Base-by-base conservation (phyloP, 2,113 vertebrate genomes). In the Oreamnos americanus region DNA sequence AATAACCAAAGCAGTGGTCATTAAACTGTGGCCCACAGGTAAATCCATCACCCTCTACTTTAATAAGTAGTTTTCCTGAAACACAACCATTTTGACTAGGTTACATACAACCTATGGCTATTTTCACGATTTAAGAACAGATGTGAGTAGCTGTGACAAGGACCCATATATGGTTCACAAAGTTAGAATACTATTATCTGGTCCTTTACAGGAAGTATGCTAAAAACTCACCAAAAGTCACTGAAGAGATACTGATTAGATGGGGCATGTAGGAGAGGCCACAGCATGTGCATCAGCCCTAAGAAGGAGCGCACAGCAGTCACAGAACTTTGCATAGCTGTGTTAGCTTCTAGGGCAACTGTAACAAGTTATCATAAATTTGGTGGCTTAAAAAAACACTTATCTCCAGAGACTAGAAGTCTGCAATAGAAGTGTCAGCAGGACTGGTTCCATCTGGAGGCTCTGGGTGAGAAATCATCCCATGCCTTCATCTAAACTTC, bases 231-330 rank as follows among this genome's bases (percentile, higher is more conserved):
- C 26, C 21, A 16, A 55, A 94, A 83, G 6, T 49, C 36, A 45
- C 36, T 67, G 39, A 43, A 51, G 49, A 45, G 5, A 33, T 17
- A 17, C 11, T 53, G n/a, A 47, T 45, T 3, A 30, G 4, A 28
- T 43, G 11, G 30, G 39, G 55, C 5, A 3, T 12, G 23, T 1
- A 49, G 49, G n/a, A 92, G 25, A 67, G 17, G 10, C 30, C 16
- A 51, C 0, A 2, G 7, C 3, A 7, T 1, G 3, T 36, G 23
- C 7, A 11, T 10, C 15, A 36, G 16, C 30, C 53, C 51, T 25
- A 74, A 57, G 39, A 30, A 36, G 71, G 19, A 30, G 19, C 5
- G 11, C 11, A 0, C 2, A 83, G 16, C 23, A 57, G 14, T 47
- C 30, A 7, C 47, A 83, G n/a, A 87, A 51, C 16, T 45, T 10